Evolutionary conservation across 2,888 invertebrate species (phyloP), one percentile per base, ranked within the genome.

Genomic region (Cosmorhoe ocellata): DNA sequence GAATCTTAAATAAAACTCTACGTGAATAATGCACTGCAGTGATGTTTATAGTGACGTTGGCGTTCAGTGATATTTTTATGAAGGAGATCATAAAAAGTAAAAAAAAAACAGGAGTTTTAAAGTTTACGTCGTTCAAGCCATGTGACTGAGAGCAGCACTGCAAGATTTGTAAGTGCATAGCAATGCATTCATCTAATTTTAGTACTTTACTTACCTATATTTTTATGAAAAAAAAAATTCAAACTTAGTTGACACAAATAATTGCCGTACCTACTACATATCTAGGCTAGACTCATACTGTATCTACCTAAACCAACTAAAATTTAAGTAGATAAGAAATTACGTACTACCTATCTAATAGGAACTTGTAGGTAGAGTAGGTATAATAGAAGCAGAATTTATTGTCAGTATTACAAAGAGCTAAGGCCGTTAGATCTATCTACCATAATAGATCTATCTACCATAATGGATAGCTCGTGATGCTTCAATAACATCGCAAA

Each of bases 121-220:
- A 82, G 81, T 84, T 81, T 83, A 76, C 73, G 79, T 73, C 70
- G 77, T 75, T 76, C 69, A 66, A 83, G 83, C 86, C 87, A 89
- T 89, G 89, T 89, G 88, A 89, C 79, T 80, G 67, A 70, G 74
- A 73, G 75, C 71, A 66, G 65, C 66, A 66, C 71, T 80, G 71
- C 78, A 82, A 81, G 78, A 79, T 74, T 79, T 79, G 87, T 88
- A 84, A 69, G 87, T 85, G 68, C 62, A 72, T 76, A 6, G 76
- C 75, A 40, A 44, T 42, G 38, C 37, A 61, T 11, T 36, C 3
- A 3, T 18, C 18, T 18, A 18, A 18, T 18, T 18, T 18, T 18
- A 18, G 18, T n/a, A n/a, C n/a, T n/a, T n/a, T n/a, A n/a, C n/a
- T n/a, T n/a, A n/a, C n/a, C n/a, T n/a, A n/a, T n/a, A n/a, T n/a